Percentiles rank a stretch among this genome's conserved stretches.
Conservation (phyloP, 1,140 invertebrate genomes). For the Drosophila punjabiensis region DNA sequence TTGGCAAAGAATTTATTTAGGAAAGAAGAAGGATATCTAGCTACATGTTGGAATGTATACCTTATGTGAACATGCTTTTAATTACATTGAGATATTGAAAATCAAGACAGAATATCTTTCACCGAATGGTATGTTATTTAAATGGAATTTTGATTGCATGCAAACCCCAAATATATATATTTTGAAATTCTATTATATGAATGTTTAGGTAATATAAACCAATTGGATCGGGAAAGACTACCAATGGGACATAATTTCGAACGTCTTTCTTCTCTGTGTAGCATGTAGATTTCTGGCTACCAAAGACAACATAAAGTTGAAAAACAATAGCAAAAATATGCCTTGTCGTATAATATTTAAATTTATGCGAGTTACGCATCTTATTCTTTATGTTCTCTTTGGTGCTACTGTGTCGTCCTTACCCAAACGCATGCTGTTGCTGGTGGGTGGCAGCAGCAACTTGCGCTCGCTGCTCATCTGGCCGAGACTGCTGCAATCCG, state of each 20-base stretch:
- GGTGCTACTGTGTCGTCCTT: conserved; percentile 51
- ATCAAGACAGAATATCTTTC: too few relatives aligned
- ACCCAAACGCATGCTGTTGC: conserved; percentile 80
- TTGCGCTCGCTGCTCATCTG: conserved; percentile 79
- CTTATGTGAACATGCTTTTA: neutral
- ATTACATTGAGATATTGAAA: conserved; percentile 1
- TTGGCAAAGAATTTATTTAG: conserved; percentile 1
- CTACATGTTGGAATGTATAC: conserved; percentile 8
- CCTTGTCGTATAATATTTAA: neutral
- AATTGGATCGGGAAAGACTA: neutral
- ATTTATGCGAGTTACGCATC: neutral
- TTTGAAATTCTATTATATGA: neutral
- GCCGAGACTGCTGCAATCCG: conserved; percentile 78
- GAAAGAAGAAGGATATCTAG: conserved; percentile 1
- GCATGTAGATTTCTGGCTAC: neutral
- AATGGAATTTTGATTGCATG: neutral
- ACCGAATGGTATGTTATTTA: neutral
- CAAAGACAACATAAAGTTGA: neutral
- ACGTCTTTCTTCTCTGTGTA: neutral
- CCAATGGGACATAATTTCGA: neutral
- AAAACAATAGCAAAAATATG: neutral
- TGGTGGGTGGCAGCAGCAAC: conserved; percentile 68
- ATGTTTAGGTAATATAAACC: neutral
- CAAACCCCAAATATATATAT: neutral
- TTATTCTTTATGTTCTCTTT: conserved; percentile 9